phyloP scores from a whole-genome alignment of 53 echinoderm and acorn worm genomes.

The Holothuria leucospilota region DNA sequence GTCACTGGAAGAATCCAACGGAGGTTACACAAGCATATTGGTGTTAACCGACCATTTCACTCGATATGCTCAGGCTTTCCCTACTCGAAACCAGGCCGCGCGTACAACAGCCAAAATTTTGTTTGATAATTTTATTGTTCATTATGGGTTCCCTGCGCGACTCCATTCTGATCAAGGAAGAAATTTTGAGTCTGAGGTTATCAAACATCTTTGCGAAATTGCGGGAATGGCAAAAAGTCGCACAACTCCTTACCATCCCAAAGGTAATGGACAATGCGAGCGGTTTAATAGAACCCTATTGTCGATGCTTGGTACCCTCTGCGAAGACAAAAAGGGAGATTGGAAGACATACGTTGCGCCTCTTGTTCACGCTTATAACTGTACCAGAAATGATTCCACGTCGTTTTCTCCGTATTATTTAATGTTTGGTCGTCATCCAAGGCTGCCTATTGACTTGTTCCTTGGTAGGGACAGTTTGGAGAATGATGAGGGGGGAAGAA shows the following conservation, averaged over 20 bases:
- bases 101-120: conserved; percentile 56
- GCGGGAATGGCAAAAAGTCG: conserved; percentile 45
- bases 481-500: not conserved
- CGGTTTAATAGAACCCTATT: conserved; percentile 57
- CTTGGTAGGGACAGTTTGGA: not conserved
- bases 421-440: not conserved
- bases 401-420: not conserved
- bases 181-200: conserved; percentile 61
- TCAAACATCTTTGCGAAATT: conserved; percentile 40
- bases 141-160: conserved; percentile 71
- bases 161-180: conserved; percentile 73
- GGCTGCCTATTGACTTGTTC: not conserved
- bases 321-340: not conserved
- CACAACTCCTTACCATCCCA: conserved; percentile 70
- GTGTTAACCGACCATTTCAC: conserved; percentile 73
- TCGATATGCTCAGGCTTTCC: conserved; percentile 59
- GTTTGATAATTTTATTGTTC: conserved; percentile 69
- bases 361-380: not conserved
- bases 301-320: not conserved
- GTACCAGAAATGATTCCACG: not conserved
- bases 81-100: conserved; percentile 70
- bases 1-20: conserved; percentile 44
- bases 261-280: conserved; percentile 60
- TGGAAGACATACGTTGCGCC: not conserved
- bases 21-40: conserved; percentile 58